A percentile compares a stretch with the other conserved stretches of the same genome.
These are phyloP conservation scores for Tenthredo scrophulariae DNA, from an alignment of 2,888 invertebrate genomes.

Conservation along the genomic window DNA sequence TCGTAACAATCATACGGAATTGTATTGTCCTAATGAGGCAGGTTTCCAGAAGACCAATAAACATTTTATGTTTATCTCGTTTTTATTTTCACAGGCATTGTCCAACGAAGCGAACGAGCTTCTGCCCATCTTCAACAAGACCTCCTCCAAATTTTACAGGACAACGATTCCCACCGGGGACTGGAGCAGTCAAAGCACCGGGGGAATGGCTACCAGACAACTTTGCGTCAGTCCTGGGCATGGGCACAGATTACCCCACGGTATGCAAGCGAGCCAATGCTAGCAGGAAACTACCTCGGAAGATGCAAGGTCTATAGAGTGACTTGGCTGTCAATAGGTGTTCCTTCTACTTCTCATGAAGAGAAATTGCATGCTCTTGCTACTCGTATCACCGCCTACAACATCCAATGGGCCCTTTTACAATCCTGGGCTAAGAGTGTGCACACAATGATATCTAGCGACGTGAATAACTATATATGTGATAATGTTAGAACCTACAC, in stretches of 20 bases:
- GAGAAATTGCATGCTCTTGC: conserved; percentile 5
- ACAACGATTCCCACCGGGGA: conserved; percentile 91
- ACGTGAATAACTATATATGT: background rate
- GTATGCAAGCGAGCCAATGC: conserved; percentile 70
- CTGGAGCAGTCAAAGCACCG: conserved; percentile 88
- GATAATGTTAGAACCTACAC: background rate
- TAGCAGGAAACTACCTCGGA: conserved; percentile 64
- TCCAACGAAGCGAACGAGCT: conserved; percentile 98
- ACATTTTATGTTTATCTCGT: background rate
- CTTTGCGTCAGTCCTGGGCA: conserved; percentile 71
- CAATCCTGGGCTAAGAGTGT: background rate
- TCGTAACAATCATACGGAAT: no score
- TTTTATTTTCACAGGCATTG: conserved; percentile 84
- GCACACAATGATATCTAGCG: background rate
- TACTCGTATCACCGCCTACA: background rate
- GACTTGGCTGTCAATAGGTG: background rate
- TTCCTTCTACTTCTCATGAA: background rate
- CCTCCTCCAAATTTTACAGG: conserved; percentile 94
- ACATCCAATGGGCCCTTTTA: background rate
- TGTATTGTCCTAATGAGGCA: background rate
- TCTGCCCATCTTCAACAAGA: conserved; percentile 98
- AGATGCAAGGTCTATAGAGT: background rate
- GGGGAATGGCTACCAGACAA: conserved; percentile 75
- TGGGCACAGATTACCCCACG: conserved; percentile 72
- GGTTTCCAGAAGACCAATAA: background rate